Conservation (phyloP, 2,888 invertebrate genomes). For the Timandra comae region DNA sequence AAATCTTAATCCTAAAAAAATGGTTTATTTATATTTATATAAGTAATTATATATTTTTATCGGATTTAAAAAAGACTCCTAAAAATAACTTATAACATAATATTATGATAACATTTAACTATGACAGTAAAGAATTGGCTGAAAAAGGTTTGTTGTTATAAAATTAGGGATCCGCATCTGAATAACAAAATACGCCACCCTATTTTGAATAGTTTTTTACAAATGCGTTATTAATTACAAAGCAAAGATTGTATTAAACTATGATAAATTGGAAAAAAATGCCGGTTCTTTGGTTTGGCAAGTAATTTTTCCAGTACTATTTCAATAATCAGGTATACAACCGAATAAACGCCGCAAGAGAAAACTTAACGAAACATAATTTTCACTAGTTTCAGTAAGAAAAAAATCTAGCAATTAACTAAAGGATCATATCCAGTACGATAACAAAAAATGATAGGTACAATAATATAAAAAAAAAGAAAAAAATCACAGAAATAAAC, state of each 20-base stretch:
- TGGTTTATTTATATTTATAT: slow-evolving; percentile 3
- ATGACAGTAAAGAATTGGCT: slow-evolving; percentile 23
- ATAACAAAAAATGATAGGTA: slow-evolving; percentile 35
- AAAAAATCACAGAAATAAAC: slow-evolving; percentile 67
- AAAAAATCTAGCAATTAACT: slow-evolving; percentile 53
- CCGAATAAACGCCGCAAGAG: slow-evolving; percentile 31
- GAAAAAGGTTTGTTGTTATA: slow-evolving; percentile 31
- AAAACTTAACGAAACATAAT: slow-evolving; percentile 22
- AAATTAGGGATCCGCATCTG: background rate
- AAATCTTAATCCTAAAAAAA: slow-evolving; percentile 17
- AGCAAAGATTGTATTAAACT: slow-evolving; percentile 23
- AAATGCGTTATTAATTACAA: slow-evolving; percentile 49
- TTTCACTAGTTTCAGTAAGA: slow-evolving; percentile 14
- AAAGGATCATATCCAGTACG: slow-evolving; percentile 63
- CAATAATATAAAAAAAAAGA: slow-evolving; percentile 42
- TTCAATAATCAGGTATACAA: slow-evolving; percentile 19
- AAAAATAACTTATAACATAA: slow-evolving; percentile 26
- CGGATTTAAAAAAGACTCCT: slow-evolving; percentile 8
- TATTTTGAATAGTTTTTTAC: slow-evolving; percentile 19
- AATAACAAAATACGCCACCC: no score
- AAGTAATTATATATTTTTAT: slow-evolving; percentile 3
- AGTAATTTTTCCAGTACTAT: slow-evolving; percentile 25
- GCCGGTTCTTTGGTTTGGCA: slow-evolving; percentile 54
- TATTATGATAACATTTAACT: slow-evolving; percentile 33
- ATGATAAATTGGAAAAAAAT: slow-evolving; percentile 30